These are phyloP conservation scores for Acropora yongei DNA, from an alignment of 64 coral and sea anemone genomes.

Conservation along the genomic window DNA sequence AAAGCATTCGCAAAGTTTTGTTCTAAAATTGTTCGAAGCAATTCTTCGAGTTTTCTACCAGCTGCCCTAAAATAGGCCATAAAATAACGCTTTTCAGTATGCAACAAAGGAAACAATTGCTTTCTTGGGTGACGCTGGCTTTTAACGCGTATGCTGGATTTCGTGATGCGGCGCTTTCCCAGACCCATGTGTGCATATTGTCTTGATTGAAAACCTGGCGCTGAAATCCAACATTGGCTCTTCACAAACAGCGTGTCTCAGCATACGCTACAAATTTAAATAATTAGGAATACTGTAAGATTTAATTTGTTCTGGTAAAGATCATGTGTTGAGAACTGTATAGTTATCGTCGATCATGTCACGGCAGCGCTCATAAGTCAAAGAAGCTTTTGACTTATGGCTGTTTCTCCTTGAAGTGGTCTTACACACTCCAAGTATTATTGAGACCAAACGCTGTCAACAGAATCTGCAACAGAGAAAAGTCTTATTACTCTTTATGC, in stretches of 20 bases:
- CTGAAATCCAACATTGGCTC: not conserved
- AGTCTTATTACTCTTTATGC: no score
- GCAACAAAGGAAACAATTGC: no score
- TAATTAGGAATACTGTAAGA: not conserved
- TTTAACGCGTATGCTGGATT: not conserved
- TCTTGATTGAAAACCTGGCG: not conserved
- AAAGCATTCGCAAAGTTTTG: not conserved
- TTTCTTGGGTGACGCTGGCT: not conserved
- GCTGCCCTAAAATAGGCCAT: no score
- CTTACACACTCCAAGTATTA: no score
- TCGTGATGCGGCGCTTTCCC: not conserved
- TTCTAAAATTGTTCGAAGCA: not conserved
- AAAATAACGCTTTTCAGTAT: no score
- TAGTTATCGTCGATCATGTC: not conserved
- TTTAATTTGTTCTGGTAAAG: not conserved
- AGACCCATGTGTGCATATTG: slow-evolving; percentile 45
- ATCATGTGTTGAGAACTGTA: not conserved
- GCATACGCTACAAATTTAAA: not conserved
- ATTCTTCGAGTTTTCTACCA: no score
- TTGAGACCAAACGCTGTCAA: no score
- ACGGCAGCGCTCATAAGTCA: no score
- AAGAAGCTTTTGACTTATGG: no score
- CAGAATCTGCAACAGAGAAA: no score
- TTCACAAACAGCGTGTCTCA: slow-evolving; percentile 21
- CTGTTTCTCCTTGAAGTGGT: no score